These are phyloP conservation scores for Larimichthys crocea DNA, from an alignment of 2,113 vertebrate species.

Conservation along the genomic window DNA sequence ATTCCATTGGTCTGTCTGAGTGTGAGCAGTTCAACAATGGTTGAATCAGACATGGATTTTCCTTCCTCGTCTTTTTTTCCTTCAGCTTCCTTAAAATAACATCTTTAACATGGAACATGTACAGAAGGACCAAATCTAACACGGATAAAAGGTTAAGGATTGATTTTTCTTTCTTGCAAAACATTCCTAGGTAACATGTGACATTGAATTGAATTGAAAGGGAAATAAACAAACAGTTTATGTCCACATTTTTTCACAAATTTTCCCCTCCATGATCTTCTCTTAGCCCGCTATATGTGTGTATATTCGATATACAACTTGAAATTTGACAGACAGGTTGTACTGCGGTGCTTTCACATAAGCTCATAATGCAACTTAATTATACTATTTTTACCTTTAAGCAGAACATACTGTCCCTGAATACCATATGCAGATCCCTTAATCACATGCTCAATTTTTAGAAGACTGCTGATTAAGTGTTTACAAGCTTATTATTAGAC, in stretches of 20 bases:
- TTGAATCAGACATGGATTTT: constrained; percentile 37
- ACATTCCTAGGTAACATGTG: not conserved
- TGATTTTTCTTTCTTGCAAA: not conserved
- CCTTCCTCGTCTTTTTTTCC: constrained; percentile 17
- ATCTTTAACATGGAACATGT: not conserved
- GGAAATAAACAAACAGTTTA: not conserved
- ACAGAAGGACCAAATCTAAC: no score
- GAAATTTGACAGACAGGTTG: not conserved
- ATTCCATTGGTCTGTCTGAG: constrained; percentile 26
- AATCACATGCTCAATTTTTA: not conserved
- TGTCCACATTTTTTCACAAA: not conserved
- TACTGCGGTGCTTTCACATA: not conserved
- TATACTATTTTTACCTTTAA: not conserved
- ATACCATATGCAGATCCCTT: not conserved
- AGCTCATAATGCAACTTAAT: not conserved
- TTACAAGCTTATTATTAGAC: not conserved
- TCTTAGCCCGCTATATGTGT: not conserved
- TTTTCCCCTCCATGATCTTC: not conserved
- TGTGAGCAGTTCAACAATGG: constrained; percentile 62
- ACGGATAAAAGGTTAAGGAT: not conserved
- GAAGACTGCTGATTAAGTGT: not conserved
- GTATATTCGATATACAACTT: no score
- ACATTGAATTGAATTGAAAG: not conserved
- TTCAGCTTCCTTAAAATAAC: constrained; percentile 36
- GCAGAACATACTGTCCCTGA: not conserved